Evolutionary conservation across 53 echinoderm and acorn worm species (phyloP), one percentile per base, ranked within the genome.

Genomic region (Echinarachnius parma): DNA sequence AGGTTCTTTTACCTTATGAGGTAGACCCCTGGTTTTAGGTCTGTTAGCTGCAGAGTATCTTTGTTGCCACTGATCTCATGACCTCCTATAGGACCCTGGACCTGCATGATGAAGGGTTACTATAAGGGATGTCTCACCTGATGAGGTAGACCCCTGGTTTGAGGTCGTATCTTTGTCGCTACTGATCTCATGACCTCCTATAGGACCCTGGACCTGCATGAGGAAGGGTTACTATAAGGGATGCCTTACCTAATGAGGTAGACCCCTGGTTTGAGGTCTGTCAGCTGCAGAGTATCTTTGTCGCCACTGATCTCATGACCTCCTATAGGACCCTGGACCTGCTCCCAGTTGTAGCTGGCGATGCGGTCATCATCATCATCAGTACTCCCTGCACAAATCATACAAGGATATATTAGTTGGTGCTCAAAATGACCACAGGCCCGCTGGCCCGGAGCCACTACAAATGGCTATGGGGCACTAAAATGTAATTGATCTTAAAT

Each of bases 281-380:
- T 82, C 20, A 93, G 60, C 36, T 79, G 28, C 4, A 89, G 61
- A 2, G 79, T 79, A 35, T 80, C 71, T 31, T 75, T 60, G 45
- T 82, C 83, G 16, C 93, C 93, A 13, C 42, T 60, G 36, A 77
- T 83, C 70, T 86, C 65, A 16, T 80, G 62, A 32, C 86, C 81
- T 24, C 81, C 77, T 5, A 89, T 21, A 0, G 93, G 93, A 1
- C 93, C 89, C 20, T 86, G 64, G 8, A 89, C 60, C 47, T 86
- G 86, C 71, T 93, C 86, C 93, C 93, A 93, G 20, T 79, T 80
- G 60, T 89, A 93, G 19, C 67, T 80, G 20, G 78, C 77, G 55
- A 80, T 89, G 0, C 66, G 64, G 50, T 78, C 86, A 49, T 93
- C 84, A 28, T 81, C 89, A 57, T 93, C 93, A 63, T 93, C 93